These are phyloP conservation scores for Pantherophis vulpinus DNA, from an alignment of 2,797 vertebrate species.

Conservation along the genomic window DNA sequence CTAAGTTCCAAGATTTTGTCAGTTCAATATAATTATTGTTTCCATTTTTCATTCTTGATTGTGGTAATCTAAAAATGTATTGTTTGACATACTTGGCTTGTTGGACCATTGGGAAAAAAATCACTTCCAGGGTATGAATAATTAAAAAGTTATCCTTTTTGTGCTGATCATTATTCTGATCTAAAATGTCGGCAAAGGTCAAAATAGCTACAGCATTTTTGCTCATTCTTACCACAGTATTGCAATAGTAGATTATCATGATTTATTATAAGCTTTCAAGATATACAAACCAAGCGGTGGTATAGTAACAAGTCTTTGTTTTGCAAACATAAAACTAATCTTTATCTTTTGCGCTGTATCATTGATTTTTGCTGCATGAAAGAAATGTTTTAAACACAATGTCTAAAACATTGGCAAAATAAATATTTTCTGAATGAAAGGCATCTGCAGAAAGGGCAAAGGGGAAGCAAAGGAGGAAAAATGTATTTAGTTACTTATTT, in stretches of 20 bases:
- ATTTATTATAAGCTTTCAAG: slow-evolving; percentile 28
- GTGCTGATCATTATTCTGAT: slow-evolving; percentile 7
- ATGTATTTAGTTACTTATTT: not conserved
- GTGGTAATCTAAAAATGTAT: slow-evolving; percentile 24
- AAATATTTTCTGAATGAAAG: not conserved
- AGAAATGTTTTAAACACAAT: not conserved
- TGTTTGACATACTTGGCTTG: slow-evolving; percentile 30
- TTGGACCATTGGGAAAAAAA: slow-evolving; percentile 30
- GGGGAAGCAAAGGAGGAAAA: not conserved
- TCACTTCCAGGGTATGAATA: not conserved
- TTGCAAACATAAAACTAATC: not conserved
- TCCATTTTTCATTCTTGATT: slow-evolving; percentile 37
- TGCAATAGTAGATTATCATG: slow-evolving; percentile 29
- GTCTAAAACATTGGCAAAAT: not conserved
- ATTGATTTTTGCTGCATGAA: slow-evolving; percentile 20
- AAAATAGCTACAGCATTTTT: slow-evolving; percentile 3
- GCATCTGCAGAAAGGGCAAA: not conserved
- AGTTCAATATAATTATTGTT: slow-evolving; percentile 18
- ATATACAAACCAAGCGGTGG: not conserved
- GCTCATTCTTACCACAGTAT: not conserved
- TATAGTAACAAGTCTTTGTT: not conserved
- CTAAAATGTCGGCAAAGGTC: slow-evolving; percentile 1
- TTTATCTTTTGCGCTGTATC: not conserved
- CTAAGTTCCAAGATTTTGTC: slow-evolving; percentile 29
- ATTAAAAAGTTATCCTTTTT: not conserved